Evolutionary conservation across 2,888 invertebrate genomes (phyloP), one percentile per base, ranked within the genome.

Genomic region (Lissonota sp.): DNA sequence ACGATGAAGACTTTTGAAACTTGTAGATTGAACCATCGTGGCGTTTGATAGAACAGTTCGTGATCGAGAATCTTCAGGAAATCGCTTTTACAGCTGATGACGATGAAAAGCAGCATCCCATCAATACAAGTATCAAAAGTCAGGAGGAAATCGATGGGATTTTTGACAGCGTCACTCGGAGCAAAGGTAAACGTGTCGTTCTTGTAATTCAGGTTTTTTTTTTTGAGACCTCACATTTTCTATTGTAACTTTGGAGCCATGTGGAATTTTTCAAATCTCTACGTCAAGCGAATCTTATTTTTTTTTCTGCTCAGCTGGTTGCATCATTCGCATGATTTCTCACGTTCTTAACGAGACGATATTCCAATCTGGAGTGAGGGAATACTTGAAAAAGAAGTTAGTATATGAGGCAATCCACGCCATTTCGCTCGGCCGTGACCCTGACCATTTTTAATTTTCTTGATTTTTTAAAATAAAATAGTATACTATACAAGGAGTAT

Each of bases 141-240:
- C 94, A 94, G 0, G 90, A 92, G 0, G 93, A 95, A 84, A 93
- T 95, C 74, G 84, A 92, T 0, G 91, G 91, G 0, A 93, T 94
- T 8, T 95, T 95, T 87, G 95, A 95, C 84, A 92, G 92, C n/a
- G 94, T 95, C 1, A 93, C 94, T 58, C 95, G 95, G 83, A 93
- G 93, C 79, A 95, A 95, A 93, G 95, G 95, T 95, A 91, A 71
- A 67, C 1, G n/a, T n/a, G n/a, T n/a, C n/a, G 2, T 40, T 14
- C 6, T 46, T 14, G 5, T 5, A 44, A 7, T 44, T 44, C 7
- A n/a, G n/a, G n/a, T n/a, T n/a, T n/a, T n/a, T n/a, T n/a, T n/a
- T n/a, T n/a, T n/a, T n/a, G n/a, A n/a, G n/a, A n/a, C n/a, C n/a
- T n/a, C n/a, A n/a, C n/a, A n/a, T n/a, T n/a, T n/a, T n/a, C n/a